Conservation (phyloP, 1,140 invertebrate species). For the Steinernema khuongi region DNA sequence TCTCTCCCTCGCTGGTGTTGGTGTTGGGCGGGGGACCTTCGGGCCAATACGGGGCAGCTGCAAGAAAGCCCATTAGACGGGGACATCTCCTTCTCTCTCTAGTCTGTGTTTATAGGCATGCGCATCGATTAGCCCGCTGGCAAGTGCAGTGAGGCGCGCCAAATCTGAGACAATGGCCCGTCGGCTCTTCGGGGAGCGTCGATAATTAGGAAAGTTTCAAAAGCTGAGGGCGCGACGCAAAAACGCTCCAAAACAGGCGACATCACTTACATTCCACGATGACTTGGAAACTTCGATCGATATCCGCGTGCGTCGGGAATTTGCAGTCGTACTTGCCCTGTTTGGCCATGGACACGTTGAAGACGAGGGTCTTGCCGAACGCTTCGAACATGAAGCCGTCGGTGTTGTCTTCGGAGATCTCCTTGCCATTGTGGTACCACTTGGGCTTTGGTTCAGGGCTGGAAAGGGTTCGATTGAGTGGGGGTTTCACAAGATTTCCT, state of each 20-base stretch:
- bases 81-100: neutral
- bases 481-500: neutral
- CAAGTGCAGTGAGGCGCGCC: neutral
- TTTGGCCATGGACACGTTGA: conserved; percentile 56
- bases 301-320: conserved; percentile 50
- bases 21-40: conserved; percentile 76
- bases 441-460: conserved; percentile 53
- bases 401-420: conserved; percentile 49
- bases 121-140: neutral
- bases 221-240: too few relatives aligned
- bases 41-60: conserved; percentile 84
- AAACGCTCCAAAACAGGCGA: too few relatives aligned
- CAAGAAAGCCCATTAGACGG: conserved; percentile 28
- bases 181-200: neutral
- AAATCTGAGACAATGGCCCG: conserved; percentile 15
- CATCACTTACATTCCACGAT: conserved; percentile 50
- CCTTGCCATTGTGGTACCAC: conserved; percentile 54
- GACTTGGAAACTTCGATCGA: conserved; percentile 54
- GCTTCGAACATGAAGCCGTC: conserved; percentile 53
- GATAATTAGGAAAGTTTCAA: conserved; percentile 17
- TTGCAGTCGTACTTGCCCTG: conserved; percentile 53
- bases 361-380: conserved; percentile 56
- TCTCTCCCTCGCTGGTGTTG: conserved; percentile 86
- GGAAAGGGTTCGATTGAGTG: conserved; percentile 26
- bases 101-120: neutral